Conservation (phyloP, 2,888 invertebrate species). For the Baronia brevicornis region DNA sequence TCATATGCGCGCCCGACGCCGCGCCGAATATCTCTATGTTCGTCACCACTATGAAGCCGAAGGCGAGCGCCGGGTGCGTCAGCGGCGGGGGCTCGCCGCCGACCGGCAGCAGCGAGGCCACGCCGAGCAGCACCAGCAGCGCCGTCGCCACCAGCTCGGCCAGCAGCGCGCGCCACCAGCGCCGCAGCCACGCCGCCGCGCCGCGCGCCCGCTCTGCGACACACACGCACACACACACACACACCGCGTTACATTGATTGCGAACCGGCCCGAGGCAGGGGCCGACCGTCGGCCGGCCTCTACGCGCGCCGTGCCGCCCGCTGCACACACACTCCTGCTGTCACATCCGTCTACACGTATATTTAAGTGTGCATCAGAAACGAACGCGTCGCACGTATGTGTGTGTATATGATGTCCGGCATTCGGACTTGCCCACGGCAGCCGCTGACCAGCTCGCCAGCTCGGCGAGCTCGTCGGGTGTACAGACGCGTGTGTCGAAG, state of each 20-base stretch:
- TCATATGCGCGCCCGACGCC: constrained; percentile 85
- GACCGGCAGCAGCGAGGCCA: constrained; percentile 36
- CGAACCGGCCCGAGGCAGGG: no score
- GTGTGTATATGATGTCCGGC: no score
- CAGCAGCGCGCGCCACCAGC: constrained; percentile 54
- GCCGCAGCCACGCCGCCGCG: constrained; percentile 31
- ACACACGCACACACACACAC: neutral
- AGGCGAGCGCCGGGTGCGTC: constrained; percentile 48
- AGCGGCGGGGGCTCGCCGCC: constrained; percentile 28
- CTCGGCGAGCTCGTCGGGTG: no score
- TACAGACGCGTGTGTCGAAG: no score
- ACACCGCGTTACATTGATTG: neutral
- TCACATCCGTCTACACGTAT: no score
- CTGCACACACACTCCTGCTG: no score
- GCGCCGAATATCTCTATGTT: constrained; percentile 76
- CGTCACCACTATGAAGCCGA: constrained; percentile 50
- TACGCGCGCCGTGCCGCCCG: no score
- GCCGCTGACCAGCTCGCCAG: no score
- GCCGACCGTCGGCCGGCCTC: no score
- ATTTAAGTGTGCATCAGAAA: no score
- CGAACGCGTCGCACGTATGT: no score
- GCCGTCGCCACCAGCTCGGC: constrained; percentile 52
- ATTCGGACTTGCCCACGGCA: no score
- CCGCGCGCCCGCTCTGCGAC: constrained; percentile 18
- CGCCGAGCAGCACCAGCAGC: constrained; percentile 54